phyloP scores from a whole-genome alignment of 1,140 invertebrate species.

The Aphis gossypii region DNA sequence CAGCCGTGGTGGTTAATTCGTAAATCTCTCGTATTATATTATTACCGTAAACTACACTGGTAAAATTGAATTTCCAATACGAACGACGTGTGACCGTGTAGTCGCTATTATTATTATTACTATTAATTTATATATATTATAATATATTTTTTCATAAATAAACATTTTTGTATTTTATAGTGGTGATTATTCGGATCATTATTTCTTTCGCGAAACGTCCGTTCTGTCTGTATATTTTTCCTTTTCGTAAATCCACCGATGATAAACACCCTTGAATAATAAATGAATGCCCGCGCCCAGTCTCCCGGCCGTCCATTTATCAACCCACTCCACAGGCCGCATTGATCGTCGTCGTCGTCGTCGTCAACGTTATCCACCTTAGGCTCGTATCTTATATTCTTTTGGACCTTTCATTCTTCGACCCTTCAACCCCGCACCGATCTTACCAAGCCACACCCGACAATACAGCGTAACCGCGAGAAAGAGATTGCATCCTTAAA shows the following conservation, averaged over 20 bases:
- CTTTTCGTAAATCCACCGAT: slow-evolving; percentile 50
- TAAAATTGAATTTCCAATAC: background rate
- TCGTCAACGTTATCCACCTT: slow-evolving; percentile 19
- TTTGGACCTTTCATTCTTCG: slow-evolving; percentile 32
- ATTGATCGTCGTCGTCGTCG: slow-evolving; percentile 34
- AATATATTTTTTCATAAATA: slow-evolving; percentile 26
- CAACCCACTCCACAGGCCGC: slow-evolving; percentile 10
- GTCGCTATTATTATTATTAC: background rate
- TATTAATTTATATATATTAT: background rate
- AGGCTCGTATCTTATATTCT: slow-evolving; percentile 47
- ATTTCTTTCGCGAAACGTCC: slow-evolving; percentile 40
- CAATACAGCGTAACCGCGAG: background rate
- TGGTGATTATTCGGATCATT: slow-evolving; percentile 54
- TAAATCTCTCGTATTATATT: background rate
- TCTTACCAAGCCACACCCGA: background rate
- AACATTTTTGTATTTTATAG: slow-evolving; percentile 51
- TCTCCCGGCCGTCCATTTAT: slow-evolving; percentile 24
- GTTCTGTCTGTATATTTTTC: slow-evolving; percentile 43
- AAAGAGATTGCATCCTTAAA: background rate
- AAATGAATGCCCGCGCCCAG: slow-evolving; percentile 38
- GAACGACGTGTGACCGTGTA: background rate
- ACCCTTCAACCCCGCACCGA: background rate
- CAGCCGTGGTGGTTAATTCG: background rate
- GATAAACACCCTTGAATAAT: slow-evolving; percentile 58
- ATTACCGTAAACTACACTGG: background rate